Base-by-base conservation (phyloP, 2,888 invertebrate species). In the Cosmia trapezina region DNA sequence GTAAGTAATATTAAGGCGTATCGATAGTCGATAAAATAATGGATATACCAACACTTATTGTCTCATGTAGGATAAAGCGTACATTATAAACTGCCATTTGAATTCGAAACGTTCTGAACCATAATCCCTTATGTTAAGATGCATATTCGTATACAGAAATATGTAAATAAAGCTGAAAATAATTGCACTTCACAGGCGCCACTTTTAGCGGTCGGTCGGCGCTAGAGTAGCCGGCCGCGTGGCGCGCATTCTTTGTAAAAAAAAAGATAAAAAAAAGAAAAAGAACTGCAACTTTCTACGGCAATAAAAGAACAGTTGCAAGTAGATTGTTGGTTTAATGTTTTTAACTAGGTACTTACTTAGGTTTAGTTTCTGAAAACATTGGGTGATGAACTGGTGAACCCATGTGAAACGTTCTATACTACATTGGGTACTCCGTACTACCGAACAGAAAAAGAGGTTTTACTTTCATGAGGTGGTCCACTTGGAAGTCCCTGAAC, bases 241-340 rank as follows among this genome's bases (percentile, higher is more conserved):
- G 86, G 87, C 83, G 85, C 78, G 88, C 90, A 90, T 92, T 91
- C 91, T 92, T 90, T 86, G 76, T 83, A 81, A 65, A 67, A 73
- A 73, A 77, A 80, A 43, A 9, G 17, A 22, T 14, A 6, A 47
- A 17, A 3, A 59, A 47, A 59, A 49, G 19, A 41, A 53, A 74
- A 77, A 67, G 56, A 69, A 76, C 76, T 85, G 86, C 84, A 88
- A 88, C 89, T 91, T 91, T 91, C 88, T 89, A 86, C 85, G 76
- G 73, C 73, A n/a, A 43, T 17, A 47, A 7, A 70, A 51, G 17
- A 70, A 51, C 45, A 60, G 45, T 69, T 53, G 19, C 22, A 22
- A 59, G 37, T 71, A 22, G 64, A 57, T 70, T 60, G 47, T 56
- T 33, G 37, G 14, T 53, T 49, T 6, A 57, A n/a, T 37, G 12